Base-by-base conservation (phyloP, 2,888 invertebrate species). In the Microplitis manilae region DNA sequence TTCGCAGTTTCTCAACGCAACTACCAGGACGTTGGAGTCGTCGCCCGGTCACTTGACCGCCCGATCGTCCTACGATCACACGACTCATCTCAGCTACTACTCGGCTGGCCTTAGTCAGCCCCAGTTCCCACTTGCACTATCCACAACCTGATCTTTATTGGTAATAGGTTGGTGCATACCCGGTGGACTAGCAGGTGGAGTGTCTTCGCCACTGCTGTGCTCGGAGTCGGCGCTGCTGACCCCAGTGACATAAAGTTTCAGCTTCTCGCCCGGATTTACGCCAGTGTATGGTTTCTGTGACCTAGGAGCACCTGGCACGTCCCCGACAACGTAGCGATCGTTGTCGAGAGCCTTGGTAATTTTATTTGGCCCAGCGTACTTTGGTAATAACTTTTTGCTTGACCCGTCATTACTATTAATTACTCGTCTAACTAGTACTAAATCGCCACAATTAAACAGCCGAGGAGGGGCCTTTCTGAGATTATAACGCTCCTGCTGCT, bases 361-460 rank as follows among this genome's bases (percentile, higher is more conserved):
- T 59, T 73, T 50, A 68, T 79, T 80, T 60, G 81, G 80, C 17
- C 82, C 79, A 73, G 71, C 77, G 75, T 79, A 82, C 70, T 78
- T 80, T 1, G 77, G 77, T 72, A 80, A 5, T 38, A 81, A 62
- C 64, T 82, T 83, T 68, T 75, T 77, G 68, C 80, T 80, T 1
- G 64, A 15, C 30, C 82, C 81, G 15, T 80, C 78, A 61, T 80
- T 81, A 30, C 30, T 67, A 50, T 40, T 60, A 41, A 41, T 64
- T 20, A 69, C 9, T 8, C 78, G 77, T 65, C 69, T 79, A n/a
- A 75, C 70, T 15, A 79, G 70, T 40, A 82, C 80, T 5, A 80
- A 38, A 17, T 82, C 81, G 1, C 79, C 79, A 9, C 68, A 60
- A 59, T 64, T 65, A 59, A 65, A 79, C 20, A 50, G 39, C 40